Base-by-base conservation (phyloP, 1,140 invertebrate genomes). In the Parasteatoda tepidariorum region DNA sequence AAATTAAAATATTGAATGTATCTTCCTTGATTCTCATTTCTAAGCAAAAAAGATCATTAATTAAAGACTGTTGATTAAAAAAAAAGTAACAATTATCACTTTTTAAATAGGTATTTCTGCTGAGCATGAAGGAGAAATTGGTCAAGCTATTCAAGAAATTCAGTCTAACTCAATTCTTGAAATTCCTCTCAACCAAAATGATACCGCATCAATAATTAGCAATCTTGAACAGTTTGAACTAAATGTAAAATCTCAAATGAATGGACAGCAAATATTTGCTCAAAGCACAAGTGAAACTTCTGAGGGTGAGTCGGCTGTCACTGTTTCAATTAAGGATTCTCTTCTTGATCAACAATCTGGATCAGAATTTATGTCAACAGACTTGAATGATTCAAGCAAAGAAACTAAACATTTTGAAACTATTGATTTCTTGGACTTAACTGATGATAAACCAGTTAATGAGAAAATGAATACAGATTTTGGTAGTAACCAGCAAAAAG, bases 121-220 rank as follows among this genome's bases (percentile, higher is more conserved):
- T 79, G 67, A 62, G 33, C 57, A 70, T 70, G 66, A 83, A 26
- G 70, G 81, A 3, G 81, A 83, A 57, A 83, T 83, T 66, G 81
- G 81, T 3, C 81, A 83, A 66, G 68, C 81, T 55, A 83, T 83
- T 28, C 81, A 83, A 34, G 81, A 83, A 66, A 83, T 83, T 3
- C 81, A 83, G 24, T 74, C 68, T 22, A 83, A 74, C 34, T 34
- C 68, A n/a, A 34, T 83, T 22, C 70, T 83, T 54, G 81, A 66
- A 28, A 73, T 83, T 34, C 62, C 68, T 7, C 54, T 83, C 11
- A 54, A 67, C 33, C 81, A 83, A 26, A 73, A 82, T 82, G 78
- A 82, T 31, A 26, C 66, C 22, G 31, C 66, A 18, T 70, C 78
- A 26, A 33, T 82, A 30, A 82, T 82, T 15, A 82, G 66, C 24